phyloP scores from a whole-genome alignment of 2,888 invertebrate genomes.

The Griposia aprilina region DNA sequence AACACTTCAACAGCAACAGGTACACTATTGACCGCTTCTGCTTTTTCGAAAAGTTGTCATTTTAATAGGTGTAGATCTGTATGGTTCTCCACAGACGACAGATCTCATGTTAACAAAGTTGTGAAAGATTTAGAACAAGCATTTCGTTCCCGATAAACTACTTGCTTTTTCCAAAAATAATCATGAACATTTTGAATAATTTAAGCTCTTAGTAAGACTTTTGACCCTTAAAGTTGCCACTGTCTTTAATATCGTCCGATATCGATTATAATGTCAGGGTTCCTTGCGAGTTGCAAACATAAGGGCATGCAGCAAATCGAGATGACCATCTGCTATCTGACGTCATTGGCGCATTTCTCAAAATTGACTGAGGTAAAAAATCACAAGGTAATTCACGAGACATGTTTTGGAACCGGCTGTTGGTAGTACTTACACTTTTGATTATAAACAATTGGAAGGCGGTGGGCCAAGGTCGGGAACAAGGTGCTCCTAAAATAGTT shows the following conservation, averaged over 20 bases:
- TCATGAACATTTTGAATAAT: not conserved
- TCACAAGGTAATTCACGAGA: constrained; percentile 56
- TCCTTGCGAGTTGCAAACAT: constrained; percentile 28
- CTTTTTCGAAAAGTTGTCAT: not conserved
- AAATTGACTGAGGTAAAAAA: constrained; percentile 47
- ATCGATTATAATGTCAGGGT: constrained; percentile 58
- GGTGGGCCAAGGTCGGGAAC: constrained; percentile 45
- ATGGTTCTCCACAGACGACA: not conserved
- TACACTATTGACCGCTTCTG: not conserved
- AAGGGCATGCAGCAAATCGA: constrained; percentile 39
- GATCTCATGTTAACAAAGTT: not conserved
- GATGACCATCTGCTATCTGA: constrained; percentile 63
- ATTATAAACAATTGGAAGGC: constrained; percentile 32
- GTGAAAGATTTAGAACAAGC: not conserved
- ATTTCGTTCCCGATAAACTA: not conserved
- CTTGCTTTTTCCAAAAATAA: not conserved
- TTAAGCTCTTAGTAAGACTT: not conserved
- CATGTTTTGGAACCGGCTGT: constrained; percentile 41
- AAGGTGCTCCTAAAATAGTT: constrained; percentile 23
- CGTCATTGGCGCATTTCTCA: constrained; percentile 58
- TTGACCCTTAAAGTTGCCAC: constrained; percentile 28
- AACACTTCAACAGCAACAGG: too few species aligned
- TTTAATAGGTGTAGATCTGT: not conserved
- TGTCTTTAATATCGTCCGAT: constrained; percentile 25
- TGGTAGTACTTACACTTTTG: constrained; percentile 22